A percentile compares a stretch with the other conserved stretches of the same genome.
phyloP scores from a whole-genome alignment of 2,888 invertebrate species.

The Pyrochroa serraticornis region DNA sequence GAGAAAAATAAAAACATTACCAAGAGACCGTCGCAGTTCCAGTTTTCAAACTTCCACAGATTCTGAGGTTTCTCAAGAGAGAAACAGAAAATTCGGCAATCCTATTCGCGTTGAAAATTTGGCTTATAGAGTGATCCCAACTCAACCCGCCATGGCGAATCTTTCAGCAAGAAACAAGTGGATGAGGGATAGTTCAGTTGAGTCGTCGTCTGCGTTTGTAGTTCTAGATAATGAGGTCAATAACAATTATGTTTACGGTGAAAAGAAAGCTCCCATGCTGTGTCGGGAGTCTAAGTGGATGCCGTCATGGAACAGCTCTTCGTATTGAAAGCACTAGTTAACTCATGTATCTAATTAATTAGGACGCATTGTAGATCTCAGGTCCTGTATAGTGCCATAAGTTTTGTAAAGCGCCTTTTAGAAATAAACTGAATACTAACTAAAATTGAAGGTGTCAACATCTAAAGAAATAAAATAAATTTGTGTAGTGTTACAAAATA shows the following conservation, averaged over 20 bases:
- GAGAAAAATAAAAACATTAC: constrained; percentile 7
- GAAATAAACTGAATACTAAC: no score
- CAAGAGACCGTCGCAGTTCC: constrained; percentile 1
- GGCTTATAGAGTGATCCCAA: constrained; percentile 31
- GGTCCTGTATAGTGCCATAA: constrained; percentile 21
- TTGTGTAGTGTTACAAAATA: no score
- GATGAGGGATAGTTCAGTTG: constrained; percentile 26
- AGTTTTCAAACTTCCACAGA: constrained; percentile 7
- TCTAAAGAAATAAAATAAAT: no score
- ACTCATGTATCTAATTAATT: constrained; percentile 4
- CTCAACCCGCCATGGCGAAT: constrained; percentile 16
- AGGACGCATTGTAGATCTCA: constrained; percentile 21
- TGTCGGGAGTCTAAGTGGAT: constrained; percentile 29
- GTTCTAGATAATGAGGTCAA: constrained; percentile 42
- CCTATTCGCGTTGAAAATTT: constrained; percentile 46
- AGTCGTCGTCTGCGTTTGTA: constrained; percentile 42
- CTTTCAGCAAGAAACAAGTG: constrained; percentile 26
- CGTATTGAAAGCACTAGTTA: constrained; percentile 2
- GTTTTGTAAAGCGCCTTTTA: constrained; percentile 16
- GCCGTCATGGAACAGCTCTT: constrained; percentile 31
- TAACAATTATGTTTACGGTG: constrained; percentile 26
- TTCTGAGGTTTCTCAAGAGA: constrained; percentile 7
- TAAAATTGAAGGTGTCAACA: no score
- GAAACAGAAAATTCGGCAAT: constrained; percentile 43
- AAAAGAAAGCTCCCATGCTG: constrained; percentile 27